These are phyloP conservation scores for Charanyca ferruginea DNA, from an alignment of 2,888 invertebrate genomes.

Conservation along the genomic window DNA sequence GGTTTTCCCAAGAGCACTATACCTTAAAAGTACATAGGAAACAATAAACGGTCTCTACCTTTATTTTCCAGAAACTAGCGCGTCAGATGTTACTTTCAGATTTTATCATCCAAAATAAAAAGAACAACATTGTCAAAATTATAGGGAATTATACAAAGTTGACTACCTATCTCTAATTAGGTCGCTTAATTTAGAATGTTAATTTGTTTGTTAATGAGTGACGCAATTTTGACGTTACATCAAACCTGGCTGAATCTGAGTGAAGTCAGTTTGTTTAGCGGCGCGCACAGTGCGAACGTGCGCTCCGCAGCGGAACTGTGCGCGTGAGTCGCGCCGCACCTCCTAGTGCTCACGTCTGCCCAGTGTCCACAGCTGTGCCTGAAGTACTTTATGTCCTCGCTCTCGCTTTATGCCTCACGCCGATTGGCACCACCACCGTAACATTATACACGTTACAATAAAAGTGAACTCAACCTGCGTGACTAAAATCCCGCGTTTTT, in stretches of 20 bases:
- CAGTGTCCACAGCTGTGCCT: slow-evolving; percentile 8
- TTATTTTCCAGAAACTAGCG: not conserved
- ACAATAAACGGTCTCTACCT: not conserved
- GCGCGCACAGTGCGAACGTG: slow-evolving; percentile 78
- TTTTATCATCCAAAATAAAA: not conserved
- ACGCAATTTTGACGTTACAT: slow-evolving; percentile 67
- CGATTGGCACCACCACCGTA: slow-evolving; percentile 29
- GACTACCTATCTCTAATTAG: slow-evolving; percentile 20
- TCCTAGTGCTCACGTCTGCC: slow-evolving; percentile 27
- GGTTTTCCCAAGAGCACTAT: not conserved
- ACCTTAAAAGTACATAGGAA: no score
- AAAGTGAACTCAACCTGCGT: slow-evolving; percentile 34
- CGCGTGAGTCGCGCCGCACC: slow-evolving; percentile 62
- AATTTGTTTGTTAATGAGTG: slow-evolving; percentile 67
- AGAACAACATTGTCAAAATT: not conserved
- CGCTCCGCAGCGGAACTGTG: slow-evolving; percentile 66
- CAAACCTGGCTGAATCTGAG: slow-evolving; percentile 55
- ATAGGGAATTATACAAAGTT: slow-evolving; percentile 8
- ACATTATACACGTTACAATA: slow-evolving; percentile 22
- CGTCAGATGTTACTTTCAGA: not conserved
- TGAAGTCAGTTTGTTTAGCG: slow-evolving; percentile 66
- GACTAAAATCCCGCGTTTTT: slow-evolving; percentile 47
- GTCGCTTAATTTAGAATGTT: slow-evolving; percentile 43
- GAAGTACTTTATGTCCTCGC: slow-evolving; percentile 35
- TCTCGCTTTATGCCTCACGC: slow-evolving; percentile 21